Conservation (phyloP, 2,797 vertebrate species). For the Notolepis coatsorum region DNA sequence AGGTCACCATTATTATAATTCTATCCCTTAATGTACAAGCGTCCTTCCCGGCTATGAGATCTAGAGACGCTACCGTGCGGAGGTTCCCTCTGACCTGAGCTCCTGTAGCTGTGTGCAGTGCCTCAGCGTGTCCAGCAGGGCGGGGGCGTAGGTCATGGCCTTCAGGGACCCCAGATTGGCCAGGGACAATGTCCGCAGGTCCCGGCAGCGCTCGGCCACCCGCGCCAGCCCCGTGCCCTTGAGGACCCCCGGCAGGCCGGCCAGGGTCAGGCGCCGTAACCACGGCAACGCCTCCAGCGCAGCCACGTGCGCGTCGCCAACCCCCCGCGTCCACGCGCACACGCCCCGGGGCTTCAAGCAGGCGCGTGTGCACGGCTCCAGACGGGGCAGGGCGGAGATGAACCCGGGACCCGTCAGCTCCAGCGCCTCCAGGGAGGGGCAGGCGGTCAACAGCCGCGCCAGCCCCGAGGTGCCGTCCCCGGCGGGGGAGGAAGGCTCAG, state of each 20-base stretch:
- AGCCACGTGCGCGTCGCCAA: slow-evolving; percentile 89
- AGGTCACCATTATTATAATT: no score
- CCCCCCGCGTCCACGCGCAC: slow-evolving; percentile 86
- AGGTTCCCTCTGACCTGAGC: slow-evolving; percentile 65
- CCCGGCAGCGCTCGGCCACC: slow-evolving; percentile 85
- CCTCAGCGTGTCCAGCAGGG: slow-evolving; percentile 89
- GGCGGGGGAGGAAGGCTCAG: slow-evolving; percentile 55
- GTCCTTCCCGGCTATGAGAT: no score
- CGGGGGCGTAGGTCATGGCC: slow-evolving; percentile 87
- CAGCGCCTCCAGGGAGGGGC: slow-evolving; percentile 85
- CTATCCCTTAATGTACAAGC: no score
- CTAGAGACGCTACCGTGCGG: neutral
- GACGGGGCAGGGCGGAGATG: slow-evolving; percentile 92
- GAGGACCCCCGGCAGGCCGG: slow-evolving; percentile 91
- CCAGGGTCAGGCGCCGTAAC: slow-evolving; percentile 89
- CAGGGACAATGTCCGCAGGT: slow-evolving; percentile 88
- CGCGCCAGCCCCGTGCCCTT: slow-evolving; percentile 89
- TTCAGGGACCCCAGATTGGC: slow-evolving; percentile 94
- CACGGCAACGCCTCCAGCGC: slow-evolving; percentile 85
- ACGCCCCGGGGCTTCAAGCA: slow-evolving; percentile 86
- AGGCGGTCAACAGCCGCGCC: slow-evolving; percentile 81
- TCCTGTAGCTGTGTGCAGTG: slow-evolving; percentile 83
- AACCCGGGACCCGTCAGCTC: slow-evolving; percentile 95
- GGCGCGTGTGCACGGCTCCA: slow-evolving; percentile 90
- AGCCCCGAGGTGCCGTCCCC: slow-evolving; percentile 75